A percentile compares a stretch with the other conserved stretches of the same genome.
Conservation (phyloP, 2,113 vertebrate genomes). For the Hippocampus abdominalis region DNA sequence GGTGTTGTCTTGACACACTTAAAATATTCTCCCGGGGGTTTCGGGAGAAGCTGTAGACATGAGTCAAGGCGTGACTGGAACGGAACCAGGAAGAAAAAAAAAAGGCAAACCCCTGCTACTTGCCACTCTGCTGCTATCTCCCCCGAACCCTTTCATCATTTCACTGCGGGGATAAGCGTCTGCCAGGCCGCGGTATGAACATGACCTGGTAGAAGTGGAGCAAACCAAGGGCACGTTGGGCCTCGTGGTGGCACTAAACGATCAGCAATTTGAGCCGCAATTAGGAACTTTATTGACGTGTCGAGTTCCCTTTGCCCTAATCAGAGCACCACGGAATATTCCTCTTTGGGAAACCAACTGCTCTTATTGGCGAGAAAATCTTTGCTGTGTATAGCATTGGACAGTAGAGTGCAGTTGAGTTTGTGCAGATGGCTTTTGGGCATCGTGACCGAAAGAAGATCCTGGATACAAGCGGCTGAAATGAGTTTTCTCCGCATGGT, state of each 20-base stretch:
- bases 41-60: slow-evolving; percentile 34
- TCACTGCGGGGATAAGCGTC: slow-evolving; percentile 40
- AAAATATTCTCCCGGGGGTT: slow-evolving; percentile 39
- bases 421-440: no score
- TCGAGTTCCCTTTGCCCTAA: background rate
- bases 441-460: no score
- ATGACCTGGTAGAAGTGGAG: slow-evolving; percentile 2
- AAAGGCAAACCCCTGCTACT: slow-evolving; percentile 23
- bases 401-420: background rate
- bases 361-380: background rate
- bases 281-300: slow-evolving; percentile 2
- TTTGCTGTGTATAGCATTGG: no score
- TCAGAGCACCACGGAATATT: background rate
- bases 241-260: slow-evolving; percentile 5
- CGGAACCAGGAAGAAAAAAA: slow-evolving; percentile 41
- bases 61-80: slow-evolving; percentile 37
- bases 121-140: slow-evolving; percentile 34
- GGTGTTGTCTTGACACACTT: slow-evolving; percentile 56
- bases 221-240: slow-evolving; percentile 19
- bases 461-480: no score
- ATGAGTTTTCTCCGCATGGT: no score
- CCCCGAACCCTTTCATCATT: slow-evolving; percentile 58
- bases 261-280: background rate
- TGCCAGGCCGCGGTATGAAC: slow-evolving; percentile 32
- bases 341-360: no score